A percentile compares a stretch with the other conserved stretches of the same genome.
phyloP scores from a whole-genome alignment of 2,888 invertebrate species.

The Drosophila algonquin region DNA sequence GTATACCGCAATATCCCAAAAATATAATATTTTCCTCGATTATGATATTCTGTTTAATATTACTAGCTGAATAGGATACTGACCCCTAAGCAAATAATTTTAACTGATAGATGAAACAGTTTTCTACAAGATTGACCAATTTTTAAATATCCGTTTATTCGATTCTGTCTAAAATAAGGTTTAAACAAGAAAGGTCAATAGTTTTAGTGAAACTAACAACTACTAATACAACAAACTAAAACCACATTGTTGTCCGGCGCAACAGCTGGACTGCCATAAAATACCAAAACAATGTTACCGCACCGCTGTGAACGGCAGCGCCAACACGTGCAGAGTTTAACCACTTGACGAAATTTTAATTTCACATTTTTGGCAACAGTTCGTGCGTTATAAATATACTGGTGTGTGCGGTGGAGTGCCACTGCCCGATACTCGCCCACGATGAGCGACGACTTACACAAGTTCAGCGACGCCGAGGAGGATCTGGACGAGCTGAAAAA shows the following conservation, averaged over 20 bases:
- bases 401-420: not conserved
- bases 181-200: too few relatives aligned
- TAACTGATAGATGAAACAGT: too few relatives aligned
- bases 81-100: too few relatives aligned
- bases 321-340: constrained; percentile 35
- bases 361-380: not conserved
- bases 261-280: constrained; percentile 3
- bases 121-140: too few relatives aligned
- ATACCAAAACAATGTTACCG: constrained; percentile 60
- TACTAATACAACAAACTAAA: too few relatives aligned
- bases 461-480: constrained; percentile 83
- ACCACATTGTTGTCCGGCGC: not conserved
- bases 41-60: too few relatives aligned
- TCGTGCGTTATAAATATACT: constrained; percentile 4
- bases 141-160: too few relatives aligned
- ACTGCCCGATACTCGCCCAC: not conserved
- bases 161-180: too few relatives aligned
- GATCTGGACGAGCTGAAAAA: constrained; percentile 63
- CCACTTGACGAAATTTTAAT: constrained; percentile 7
- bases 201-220: too few relatives aligned
- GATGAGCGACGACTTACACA: constrained; percentile 70
- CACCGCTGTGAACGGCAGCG: constrained; percentile 38
- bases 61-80: too few relatives aligned
- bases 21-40: too few relatives aligned
- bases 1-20: too few relatives aligned